These are phyloP conservation scores for Astyanax mexicanus DNA, from an alignment of 2,797 vertebrate genomes.

Conservation along the genomic window DNA sequence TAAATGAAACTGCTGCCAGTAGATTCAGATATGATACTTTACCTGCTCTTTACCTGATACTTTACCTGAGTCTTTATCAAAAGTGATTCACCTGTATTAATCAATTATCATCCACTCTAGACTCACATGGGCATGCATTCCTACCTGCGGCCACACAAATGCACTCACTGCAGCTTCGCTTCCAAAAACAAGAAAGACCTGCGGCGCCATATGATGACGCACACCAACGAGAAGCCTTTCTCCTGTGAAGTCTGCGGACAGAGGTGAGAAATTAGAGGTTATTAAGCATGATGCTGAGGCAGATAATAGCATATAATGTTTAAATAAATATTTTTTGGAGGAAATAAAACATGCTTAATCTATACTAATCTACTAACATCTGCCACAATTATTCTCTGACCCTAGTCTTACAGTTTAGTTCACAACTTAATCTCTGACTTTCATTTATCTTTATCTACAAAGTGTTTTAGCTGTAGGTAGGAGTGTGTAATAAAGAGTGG, in stretches of 20 bases:
- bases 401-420: no score
- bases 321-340: no score
- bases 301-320: no score
- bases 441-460: no score
- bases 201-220: slow-evolving; percentile 93
- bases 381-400: no score
- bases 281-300: no score
- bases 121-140: slow-evolving; percentile 91
- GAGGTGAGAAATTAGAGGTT: slow-evolving; percentile 86
- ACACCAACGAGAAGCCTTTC: slow-evolving; percentile 98
- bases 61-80: background rate
- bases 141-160: slow-evolving; percentile 94
- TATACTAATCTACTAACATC: no score
- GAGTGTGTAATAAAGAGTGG: no score
- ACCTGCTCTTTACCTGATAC: no score
- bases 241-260: slow-evolving; percentile 92
- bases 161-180: slow-evolving; percentile 94
- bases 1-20: background rate
- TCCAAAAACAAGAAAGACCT: slow-evolving; percentile 99
- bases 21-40: background rate
- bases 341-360: no score
- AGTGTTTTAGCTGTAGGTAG: no score
- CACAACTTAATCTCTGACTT: no score
- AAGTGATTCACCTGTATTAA: background rate
- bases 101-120: slow-evolving; percentile 67